These are phyloP conservation scores for Poliocrania exsul DNA, from an alignment of 2,797 vertebrate species.

Conservation along the genomic window DNA sequence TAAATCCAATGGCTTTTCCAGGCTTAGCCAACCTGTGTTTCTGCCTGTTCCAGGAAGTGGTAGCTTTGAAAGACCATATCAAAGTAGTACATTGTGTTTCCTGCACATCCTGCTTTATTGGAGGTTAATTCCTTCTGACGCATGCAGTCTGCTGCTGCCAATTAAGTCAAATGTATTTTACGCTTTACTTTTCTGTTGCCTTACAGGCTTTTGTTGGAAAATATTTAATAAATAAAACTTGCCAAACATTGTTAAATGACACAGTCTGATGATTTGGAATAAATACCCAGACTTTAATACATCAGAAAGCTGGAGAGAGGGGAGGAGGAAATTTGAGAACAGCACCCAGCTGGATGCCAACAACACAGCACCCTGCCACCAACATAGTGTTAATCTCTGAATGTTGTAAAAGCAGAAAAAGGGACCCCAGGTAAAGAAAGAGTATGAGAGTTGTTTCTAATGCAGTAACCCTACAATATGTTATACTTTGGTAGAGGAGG, in stretches of 20 bases:
- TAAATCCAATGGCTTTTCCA: constrained; percentile 54
- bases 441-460: background rate
- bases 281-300: constrained; percentile 8
- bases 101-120: constrained; percentile 48
- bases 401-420: background rate
- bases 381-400: background rate
- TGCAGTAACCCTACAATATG: background rate
- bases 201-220: constrained; percentile 46
- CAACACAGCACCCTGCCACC: background rate
- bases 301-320: background rate
- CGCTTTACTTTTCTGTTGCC: constrained; percentile 38
- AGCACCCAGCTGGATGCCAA: background rate
- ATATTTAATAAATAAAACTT: constrained; percentile 52
- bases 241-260: constrained; percentile 30
- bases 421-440: background rate
- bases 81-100: constrained; percentile 67
- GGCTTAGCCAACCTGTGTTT: background rate
- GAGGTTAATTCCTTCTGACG: constrained; percentile 33
- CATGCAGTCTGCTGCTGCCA: constrained; percentile 45
- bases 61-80: constrained; percentile 55
- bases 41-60: constrained; percentile 52
- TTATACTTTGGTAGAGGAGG: background rate
- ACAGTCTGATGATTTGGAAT: constrained; percentile 18
- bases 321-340: background rate
- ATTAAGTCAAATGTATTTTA: constrained; percentile 47